Evolutionary conservation across 2,888 invertebrate genomes (phyloP).

Genomic region (Pasiphila rectangulata): DNA sequence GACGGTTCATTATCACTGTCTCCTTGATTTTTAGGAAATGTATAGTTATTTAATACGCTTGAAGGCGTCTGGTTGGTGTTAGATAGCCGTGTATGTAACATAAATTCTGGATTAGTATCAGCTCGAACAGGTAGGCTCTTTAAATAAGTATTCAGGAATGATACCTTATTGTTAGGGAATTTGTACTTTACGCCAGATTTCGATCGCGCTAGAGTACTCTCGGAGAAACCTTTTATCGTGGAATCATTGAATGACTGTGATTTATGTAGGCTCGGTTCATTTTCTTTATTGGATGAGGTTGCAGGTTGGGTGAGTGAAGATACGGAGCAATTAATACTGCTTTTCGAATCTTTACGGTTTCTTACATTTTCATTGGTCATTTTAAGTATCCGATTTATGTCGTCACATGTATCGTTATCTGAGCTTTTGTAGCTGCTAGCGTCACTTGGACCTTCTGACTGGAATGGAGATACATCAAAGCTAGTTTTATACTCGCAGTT

Average conservation of each 20-base stretch:
- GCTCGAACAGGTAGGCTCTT: slow-evolving; percentile 72
- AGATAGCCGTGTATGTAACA: slow-evolving; percentile 45
- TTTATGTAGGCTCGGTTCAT: slow-evolving; percentile 57
- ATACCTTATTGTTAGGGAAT: slow-evolving; percentile 70
- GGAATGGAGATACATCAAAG: slow-evolving; percentile 61
- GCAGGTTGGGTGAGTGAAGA: slow-evolving; percentile 49
- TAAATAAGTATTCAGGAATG: slow-evolving; percentile 76
- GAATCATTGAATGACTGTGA: slow-evolving; percentile 68
- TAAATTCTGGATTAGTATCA: slow-evolving; percentile 66
- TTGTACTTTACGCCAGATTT: slow-evolving; percentile 65
- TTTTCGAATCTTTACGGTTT: slow-evolving; percentile 35
- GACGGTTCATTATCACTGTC: slow-evolving; percentile 64
- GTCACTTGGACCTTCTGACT: slow-evolving; percentile 66
- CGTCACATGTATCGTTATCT: slow-evolving; percentile 69
- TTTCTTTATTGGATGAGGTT: slow-evolving; percentile 47
- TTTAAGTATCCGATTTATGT: slow-evolving; percentile 43
- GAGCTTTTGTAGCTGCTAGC: slow-evolving; percentile 78
- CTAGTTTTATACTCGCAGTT: slow-evolving; percentile 60
- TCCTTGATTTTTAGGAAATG: slow-evolving; percentile 49
- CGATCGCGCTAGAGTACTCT: slow-evolving; percentile 56
- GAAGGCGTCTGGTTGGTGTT: slow-evolving; percentile 22
- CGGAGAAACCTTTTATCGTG: slow-evolving; percentile 43
- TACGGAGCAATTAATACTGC: slow-evolving; percentile 42
- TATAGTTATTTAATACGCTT: slow-evolving; percentile 46
- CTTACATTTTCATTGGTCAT: slow-evolving; percentile 34